phyloP scores from a whole-genome alignment of 2,113 vertebrate species.

The Mandrillus leucophaeus region DNA sequence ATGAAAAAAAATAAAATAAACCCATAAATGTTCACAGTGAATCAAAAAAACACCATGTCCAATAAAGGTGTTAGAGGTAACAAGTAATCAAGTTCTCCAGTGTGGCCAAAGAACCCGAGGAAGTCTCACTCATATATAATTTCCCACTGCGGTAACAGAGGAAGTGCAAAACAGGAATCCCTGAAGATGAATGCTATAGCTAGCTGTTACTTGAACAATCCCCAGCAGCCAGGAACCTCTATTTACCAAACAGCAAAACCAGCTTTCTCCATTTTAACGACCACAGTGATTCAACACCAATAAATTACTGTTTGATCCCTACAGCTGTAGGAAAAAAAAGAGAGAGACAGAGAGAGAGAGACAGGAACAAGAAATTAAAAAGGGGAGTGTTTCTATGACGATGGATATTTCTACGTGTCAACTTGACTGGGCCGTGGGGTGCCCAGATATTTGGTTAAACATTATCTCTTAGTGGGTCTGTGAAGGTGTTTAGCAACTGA shows the following conservation, averaged over 20 bases:
- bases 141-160: not conserved
- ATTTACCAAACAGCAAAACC: not conserved
- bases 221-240: not conserved
- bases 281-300: not conserved
- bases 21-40: not conserved
- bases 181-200: not conserved
- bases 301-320: slow-evolving; percentile 61
- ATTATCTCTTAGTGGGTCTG: not conserved
- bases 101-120: not conserved
- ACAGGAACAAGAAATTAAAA: not conserved
- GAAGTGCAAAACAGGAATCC: not conserved
- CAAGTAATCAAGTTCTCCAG: not conserved
- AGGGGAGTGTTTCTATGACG: not conserved
- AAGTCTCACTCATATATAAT: not conserved
- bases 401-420: not conserved
- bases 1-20: not conserved
- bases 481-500: not conserved
- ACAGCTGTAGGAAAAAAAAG: not conserved
- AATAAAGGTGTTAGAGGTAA: slow-evolving; percentile 23
- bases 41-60: not conserved
- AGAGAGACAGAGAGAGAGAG: not conserved
- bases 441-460: not conserved
- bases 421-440: not conserved
- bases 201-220: not conserved
- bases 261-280: not conserved